Evolutionary conservation across 2,797 vertebrate genomes (phyloP).

Genomic region (Sarcophilus harrisii): DNA sequence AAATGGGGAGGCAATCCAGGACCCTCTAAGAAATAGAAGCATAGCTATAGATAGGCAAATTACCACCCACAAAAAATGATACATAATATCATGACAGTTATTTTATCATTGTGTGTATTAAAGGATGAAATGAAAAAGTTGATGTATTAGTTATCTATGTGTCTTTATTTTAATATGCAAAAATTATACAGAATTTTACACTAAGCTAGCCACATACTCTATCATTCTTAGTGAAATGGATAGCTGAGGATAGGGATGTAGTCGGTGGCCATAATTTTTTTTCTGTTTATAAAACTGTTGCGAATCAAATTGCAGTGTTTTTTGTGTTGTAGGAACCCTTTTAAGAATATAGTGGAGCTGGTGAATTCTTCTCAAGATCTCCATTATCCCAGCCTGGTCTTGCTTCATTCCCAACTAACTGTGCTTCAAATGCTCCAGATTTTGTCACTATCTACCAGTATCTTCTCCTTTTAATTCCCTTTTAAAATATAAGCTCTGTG

Average conservation of each 20-base stretch:
- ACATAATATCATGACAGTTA: neutral
- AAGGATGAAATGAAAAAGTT: conserved; percentile 45
- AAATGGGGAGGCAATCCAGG: neutral
- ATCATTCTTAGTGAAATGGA: neutral
- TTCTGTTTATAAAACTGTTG: conserved; percentile 19
- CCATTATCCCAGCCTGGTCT: neutral
- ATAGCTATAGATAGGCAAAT: neutral
- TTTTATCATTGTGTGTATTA: neutral
- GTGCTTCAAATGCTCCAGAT: neutral
- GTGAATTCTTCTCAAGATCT: neutral
- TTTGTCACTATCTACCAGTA: neutral
- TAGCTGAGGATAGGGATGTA: conserved; percentile 13
- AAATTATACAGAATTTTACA: neutral
- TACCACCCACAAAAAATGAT: neutral
- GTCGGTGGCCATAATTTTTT: conserved; percentile 25
- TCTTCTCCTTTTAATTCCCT: neutral
- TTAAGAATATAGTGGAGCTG: neutral
- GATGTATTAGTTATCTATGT: conserved; percentile 4
- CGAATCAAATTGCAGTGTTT: neutral
- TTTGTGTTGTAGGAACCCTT: neutral
- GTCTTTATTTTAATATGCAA: conserved; percentile 29
- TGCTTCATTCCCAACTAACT: neutral
- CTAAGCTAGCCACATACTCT: neutral
- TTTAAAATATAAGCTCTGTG: neutral
- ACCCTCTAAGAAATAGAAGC: neutral